Evolutionary conservation across 2,113 vertebrate species (phyloP).

Genomic region (Alligator mississippiensis): DNA sequence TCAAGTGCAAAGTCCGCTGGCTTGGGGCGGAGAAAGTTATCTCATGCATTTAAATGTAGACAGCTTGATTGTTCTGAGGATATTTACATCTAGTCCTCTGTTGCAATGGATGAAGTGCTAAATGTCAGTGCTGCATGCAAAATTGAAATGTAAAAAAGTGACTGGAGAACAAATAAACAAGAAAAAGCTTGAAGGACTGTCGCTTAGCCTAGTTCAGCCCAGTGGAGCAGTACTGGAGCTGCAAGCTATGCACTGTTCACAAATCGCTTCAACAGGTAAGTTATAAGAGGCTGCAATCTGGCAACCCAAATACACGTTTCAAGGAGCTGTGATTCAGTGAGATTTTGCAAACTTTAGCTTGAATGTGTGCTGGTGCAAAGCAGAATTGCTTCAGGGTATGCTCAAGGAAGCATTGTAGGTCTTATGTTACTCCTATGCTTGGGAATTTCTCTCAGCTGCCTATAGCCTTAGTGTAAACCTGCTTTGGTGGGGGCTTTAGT

Average conservation of each 20-base stretch:
- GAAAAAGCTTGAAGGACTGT: not conserved
- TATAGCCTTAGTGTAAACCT: not conserved
- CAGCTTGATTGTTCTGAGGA: not conserved
- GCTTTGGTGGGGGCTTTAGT: not conserved
- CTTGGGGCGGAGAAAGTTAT: not conserved
- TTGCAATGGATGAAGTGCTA: not conserved
- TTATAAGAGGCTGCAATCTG: not conserved
- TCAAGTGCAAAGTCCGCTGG: not conserved
- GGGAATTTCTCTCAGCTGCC: not conserved
- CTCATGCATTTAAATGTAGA: not conserved
- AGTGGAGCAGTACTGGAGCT: not conserved
- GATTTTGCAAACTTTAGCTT: not conserved
- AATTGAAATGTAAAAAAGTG: not conserved
- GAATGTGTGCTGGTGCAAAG: not conserved
- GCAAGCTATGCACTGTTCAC: not conserved
- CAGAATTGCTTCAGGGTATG: not conserved
- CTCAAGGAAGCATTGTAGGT: not conserved
- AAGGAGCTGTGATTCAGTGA: not conserved
- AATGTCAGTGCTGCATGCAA: not conserved
- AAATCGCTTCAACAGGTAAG: not conserved
- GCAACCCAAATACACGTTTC: not conserved
- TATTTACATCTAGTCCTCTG: not conserved
- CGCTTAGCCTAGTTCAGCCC: not conserved
- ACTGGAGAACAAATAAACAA: not conserved
- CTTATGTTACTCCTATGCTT: not conserved